These are phyloP conservation scores for Archocentrus centrarchus DNA, from an alignment of 2,113 vertebrate species.

Conservation along the genomic window DNA sequence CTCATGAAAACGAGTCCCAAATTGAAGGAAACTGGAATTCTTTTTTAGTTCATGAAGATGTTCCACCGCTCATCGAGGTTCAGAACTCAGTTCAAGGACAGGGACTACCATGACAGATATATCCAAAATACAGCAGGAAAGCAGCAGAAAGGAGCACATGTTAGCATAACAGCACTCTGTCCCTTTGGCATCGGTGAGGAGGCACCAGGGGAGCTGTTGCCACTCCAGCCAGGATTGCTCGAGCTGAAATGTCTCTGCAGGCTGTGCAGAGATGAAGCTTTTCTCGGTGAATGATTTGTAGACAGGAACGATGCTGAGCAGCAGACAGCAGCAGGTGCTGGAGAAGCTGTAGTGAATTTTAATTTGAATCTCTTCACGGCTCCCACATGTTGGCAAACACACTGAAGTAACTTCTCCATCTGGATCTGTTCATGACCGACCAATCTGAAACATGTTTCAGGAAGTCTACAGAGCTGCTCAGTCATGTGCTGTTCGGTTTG, in stretches of 20 bases:
- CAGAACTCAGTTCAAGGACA: no score
- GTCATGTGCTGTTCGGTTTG: not conserved
- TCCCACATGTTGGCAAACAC: not conserved
- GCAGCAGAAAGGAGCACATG: no score
- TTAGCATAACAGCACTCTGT: no score
- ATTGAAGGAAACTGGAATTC: no score
- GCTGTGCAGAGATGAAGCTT: not conserved
- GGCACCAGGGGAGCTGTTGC: no score
- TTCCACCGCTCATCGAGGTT: no score
- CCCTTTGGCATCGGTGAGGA: no score
- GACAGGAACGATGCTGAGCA: not conserved
- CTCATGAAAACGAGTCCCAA: no score
- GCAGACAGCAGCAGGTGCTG: not conserved
- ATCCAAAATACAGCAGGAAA: no score
- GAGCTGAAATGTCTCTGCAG: not conserved
- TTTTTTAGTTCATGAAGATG: no score
- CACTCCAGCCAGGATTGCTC: not conserved
- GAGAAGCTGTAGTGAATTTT: conserved; percentile 3
- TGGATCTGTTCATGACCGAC: not conserved
- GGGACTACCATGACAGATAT: no score
- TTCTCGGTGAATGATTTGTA: not conserved
- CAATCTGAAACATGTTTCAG: not conserved
- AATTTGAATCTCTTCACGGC: not conserved
- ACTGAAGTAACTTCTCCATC: not conserved
- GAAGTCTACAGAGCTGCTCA: not conserved